Base-by-base conservation (phyloP, 23 tunicate species). In the Phallusia fumigata region DNA sequence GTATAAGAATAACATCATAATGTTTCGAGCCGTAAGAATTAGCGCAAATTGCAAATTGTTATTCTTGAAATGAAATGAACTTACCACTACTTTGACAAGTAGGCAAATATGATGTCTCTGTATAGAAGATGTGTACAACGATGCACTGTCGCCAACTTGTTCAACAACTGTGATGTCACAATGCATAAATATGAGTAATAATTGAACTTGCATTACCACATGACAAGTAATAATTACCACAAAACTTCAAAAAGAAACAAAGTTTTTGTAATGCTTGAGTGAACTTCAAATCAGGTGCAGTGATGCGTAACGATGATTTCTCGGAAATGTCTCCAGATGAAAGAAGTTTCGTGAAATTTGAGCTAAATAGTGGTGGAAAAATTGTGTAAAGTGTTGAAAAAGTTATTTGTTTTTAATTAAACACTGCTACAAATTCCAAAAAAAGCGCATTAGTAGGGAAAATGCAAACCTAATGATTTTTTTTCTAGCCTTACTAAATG, bases 51-150 rank as follows among this genome's bases (percentile, higher is more conserved):
- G 16, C 8, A 16, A 24, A 58, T 16, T 58, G 69, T 58, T 8
- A 6, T 58, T 1, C 3, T 58, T 13, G 69, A 8, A 6, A 58
- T 6, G 33, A 18, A 73, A 24, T 18, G 50, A 82, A 77, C 86
- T 73, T 75, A 90, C 90, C 96, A 88, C 81, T 19, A 79, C 65
- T 81, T 93, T 93, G 32, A 93, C 81, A 16, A 93, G 87, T 30
- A 93, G 75, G 81, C 97, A 93, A 49, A 93, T 76, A 52, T 93
- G 92, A 64, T 93, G 97, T 34, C 74, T 81, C 32, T 93, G 97
- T 16, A 93, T 93, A 15, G 97, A 88, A 19, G 85, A 24, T 32
- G 93, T 74, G 75, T 84, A 93, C 53, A 93, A 75, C 21, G 97
- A 93, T 0, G 97, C 97, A 28, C 83, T 85, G 12, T 81, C 78